A percentile compares a stretch with the other conserved stretches of the same genome.
These are phyloP conservation scores for Solenodon paradoxus DNA, from an alignment of 2,113 vertebrate genomes.

Conservation along the genomic window DNA sequence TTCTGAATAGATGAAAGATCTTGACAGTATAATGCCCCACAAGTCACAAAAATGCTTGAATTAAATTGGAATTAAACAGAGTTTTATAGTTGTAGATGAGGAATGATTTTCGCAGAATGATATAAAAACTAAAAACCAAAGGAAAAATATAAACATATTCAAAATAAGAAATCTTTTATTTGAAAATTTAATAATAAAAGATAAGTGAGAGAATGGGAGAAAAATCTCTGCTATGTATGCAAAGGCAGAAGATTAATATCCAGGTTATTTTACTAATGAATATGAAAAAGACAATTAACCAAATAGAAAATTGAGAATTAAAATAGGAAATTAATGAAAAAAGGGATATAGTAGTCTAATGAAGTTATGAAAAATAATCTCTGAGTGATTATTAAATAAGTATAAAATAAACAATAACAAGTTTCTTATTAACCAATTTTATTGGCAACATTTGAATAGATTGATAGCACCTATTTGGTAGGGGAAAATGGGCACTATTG, in stretches of 20 bases:
- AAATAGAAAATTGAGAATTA: not conserved
- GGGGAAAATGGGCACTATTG: not conserved
- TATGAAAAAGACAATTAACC: not conserved
- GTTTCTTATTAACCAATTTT: not conserved
- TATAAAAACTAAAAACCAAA: not conserved
- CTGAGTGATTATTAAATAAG: not conserved
- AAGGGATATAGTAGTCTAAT: not conserved
- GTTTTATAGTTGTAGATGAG: not conserved
- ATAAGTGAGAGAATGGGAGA: not conserved
- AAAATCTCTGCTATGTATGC: not conserved
- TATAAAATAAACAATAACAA: not conserved
- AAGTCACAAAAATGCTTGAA: constrained; percentile 7
- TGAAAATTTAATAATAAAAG: constrained; percentile 28
- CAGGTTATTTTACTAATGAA: constrained; percentile 16
- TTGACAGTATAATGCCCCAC: not conserved
- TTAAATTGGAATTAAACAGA: not conserved
- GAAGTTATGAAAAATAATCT: not conserved
- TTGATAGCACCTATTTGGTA: not conserved
- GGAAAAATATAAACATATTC: not conserved
- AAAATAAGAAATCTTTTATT: not conserved
- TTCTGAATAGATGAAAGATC: constrained; percentile 1
- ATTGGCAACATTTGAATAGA: not conserved
- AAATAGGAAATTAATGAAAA: not conserved
- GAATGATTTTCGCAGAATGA: not conserved
- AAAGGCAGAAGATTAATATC: constrained; percentile 6